These are phyloP conservation scores for Apamea epomidion DNA, from an alignment of 2,888 invertebrate genomes.

Conservation along the genomic window DNA sequence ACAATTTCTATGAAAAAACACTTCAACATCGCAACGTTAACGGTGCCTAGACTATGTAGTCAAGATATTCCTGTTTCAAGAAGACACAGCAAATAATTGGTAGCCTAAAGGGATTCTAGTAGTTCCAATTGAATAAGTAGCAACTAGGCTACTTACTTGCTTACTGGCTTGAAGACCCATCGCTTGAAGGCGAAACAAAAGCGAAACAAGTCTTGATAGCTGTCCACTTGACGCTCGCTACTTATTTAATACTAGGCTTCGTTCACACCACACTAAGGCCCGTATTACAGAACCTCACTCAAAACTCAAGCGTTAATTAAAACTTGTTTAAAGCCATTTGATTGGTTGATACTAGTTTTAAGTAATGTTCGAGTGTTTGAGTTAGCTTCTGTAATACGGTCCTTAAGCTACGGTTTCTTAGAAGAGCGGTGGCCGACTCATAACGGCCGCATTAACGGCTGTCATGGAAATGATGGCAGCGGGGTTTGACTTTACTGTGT, in stretches of 20 bases:
- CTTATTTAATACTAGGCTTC: neutral
- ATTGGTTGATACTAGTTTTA: too few species aligned
- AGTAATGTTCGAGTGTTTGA: too few species aligned
- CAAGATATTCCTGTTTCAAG: conserved; percentile 19
- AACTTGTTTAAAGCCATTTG: too few species aligned
- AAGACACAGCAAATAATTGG: conserved; percentile 14
- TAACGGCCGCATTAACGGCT: too few species aligned
- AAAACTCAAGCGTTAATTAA: too few species aligned
- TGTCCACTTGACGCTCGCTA: neutral
- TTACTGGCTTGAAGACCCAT: conserved; percentile 39
- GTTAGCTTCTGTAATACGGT: too few species aligned
- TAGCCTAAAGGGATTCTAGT: conserved; percentile 27
- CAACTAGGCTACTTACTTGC: neutral
- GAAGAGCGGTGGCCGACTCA: neutral
- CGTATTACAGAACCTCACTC: too few species aligned
- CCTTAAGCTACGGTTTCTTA: neutral
- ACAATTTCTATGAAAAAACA: conserved; percentile 11
- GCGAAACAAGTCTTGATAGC: conserved; percentile 38
- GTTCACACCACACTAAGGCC: neutral
- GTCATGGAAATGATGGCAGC: too few species aligned
- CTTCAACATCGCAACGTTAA: neutral
- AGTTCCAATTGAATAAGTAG: conserved; percentile 49
- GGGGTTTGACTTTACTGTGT: too few species aligned
- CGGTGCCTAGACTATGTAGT: neutral
- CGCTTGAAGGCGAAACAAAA: conserved; percentile 47